Base-by-base conservation (phyloP, 2,113 vertebrate genomes). In the Chloebia gouldiae region DNA sequence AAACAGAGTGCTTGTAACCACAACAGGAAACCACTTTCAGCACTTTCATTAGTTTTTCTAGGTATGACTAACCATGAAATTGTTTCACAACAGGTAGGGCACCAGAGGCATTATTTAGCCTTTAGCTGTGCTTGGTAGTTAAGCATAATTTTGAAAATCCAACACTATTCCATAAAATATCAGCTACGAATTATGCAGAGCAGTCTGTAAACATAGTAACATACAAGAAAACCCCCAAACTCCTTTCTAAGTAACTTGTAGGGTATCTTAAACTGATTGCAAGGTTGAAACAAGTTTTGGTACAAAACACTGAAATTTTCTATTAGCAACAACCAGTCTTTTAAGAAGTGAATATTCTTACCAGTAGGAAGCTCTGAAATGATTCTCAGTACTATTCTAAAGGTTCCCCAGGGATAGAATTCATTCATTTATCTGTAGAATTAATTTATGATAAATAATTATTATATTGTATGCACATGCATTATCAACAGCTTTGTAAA, bases 11-110 rank as follows among this genome's bases (percentile, higher is more conserved):
- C 49, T 60, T 23, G 3, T 42, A 90, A 87, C 84, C 81, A 39
- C 87, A 90, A 64, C 56, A 87, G 84, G 73, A 93, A 94, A 85
- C 49, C n/a, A 42, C 51, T 90, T 95, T 68, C 66, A 90, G 11
- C 61, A 90, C 82, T 94, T 87, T 85, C 93, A 71, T 45, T 94
- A 23, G 13, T 75, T 87, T 81, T 91, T 91, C 84, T 90, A 49
- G 51, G 10, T 82, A 56, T 89, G 78, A 91, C 65, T 75, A 49
- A 70, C 21, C 25, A 9, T 19, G 49, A 87, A 72, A 53, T n/a
- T 10, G 13, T 81, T 83, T 95, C 80, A 57, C 37, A 72, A 69
- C 31, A 64, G 35, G 47, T 87, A 37, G 37, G 56, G 30, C 44
- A 86, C 13, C 31, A 33, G 33, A 78, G 9, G 9, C 1, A 0